Percentiles rank a stretch among this genome's conserved stretches.
These are phyloP conservation scores for Laupala kohalensis DNA, from an alignment of 1,140 invertebrate species.

Conservation along the genomic window DNA sequence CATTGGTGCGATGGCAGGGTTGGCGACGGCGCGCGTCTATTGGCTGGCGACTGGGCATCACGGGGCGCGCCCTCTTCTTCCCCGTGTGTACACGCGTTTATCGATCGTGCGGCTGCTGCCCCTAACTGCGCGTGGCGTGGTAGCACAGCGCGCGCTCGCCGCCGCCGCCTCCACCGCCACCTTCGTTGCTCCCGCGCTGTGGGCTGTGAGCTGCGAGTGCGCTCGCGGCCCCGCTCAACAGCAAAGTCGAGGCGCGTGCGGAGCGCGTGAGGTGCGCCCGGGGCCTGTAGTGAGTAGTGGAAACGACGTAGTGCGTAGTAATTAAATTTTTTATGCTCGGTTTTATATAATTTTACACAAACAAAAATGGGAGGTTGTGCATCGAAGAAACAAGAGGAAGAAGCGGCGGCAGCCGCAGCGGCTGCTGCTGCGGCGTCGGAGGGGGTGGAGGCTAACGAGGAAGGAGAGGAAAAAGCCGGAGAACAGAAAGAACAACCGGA, in stretches of 20 bases:
- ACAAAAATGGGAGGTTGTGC: not conserved
- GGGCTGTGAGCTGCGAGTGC: not conserved
- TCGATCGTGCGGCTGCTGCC: not conserved
- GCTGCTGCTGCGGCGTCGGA: not conserved
- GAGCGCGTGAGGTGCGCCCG: not conserved
- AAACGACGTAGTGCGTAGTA: not conserved
- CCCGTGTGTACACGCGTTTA: not conserved
- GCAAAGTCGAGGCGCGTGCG: not conserved
- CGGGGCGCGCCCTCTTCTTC: not conserved
- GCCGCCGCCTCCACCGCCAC: too few species aligned
- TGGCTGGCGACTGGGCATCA: not conserved
- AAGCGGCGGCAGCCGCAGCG: not conserved
- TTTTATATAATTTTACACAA: not conserved
- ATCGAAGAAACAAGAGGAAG: not conserved
- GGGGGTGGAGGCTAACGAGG: not conserved
- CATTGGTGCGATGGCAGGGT: not conserved
- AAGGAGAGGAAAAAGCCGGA: not conserved
- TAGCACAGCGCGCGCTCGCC: not conserved
- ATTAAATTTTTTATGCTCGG: not conserved
- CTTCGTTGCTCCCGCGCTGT: not conserved
- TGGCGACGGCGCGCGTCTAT: not conserved
- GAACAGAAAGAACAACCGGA: not conserved
- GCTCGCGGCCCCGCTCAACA: not conserved
- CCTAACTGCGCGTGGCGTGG: not conserved
- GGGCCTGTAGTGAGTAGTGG: too few species aligned